Evolutionary conservation across 2,113 vertebrate species (phyloP).

Genomic region (Hydropotes inermis): DNA sequence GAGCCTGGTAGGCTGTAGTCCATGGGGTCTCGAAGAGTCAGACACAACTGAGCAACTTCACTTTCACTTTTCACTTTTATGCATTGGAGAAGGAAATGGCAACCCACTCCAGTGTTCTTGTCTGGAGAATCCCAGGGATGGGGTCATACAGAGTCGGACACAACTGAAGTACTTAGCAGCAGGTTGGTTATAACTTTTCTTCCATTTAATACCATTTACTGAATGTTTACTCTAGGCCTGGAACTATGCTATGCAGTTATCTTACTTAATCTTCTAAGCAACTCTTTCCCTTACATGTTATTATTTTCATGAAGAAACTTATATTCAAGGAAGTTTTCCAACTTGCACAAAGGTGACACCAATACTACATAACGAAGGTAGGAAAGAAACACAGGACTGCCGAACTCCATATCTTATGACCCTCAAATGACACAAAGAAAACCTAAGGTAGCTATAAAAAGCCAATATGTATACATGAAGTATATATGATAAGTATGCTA

Average conservation of each 20-base stretch:
- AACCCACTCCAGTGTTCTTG: too few species aligned
- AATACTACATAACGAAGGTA: not conserved
- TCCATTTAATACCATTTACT: not conserved
- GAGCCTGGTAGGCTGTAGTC: too few species aligned
- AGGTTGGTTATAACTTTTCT: not conserved
- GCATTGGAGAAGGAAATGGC: too few species aligned
- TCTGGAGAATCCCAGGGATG: too few species aligned
- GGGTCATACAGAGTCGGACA: too few species aligned
- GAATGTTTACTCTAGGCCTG: not conserved
- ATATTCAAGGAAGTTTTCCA: not conserved
- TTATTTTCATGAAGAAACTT: not conserved
- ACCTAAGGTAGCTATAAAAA: not conserved
- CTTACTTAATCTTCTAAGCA: not conserved
- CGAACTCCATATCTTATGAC: not conserved
- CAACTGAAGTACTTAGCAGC: too few species aligned
- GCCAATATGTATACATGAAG: not conserved
- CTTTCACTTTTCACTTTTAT: too few species aligned
- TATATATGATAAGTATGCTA: not conserved
- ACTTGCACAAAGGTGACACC: not conserved
- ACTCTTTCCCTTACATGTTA: not conserved
- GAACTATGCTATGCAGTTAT: not conserved
- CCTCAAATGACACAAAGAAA: not conserved
- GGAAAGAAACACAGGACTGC: not conserved
- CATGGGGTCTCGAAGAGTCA: too few species aligned
- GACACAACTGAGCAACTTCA: too few species aligned